Evolutionary conservation across 2,113 vertebrate genomes (phyloP).

Genomic region (Laterallus jamaicensis): DNA sequence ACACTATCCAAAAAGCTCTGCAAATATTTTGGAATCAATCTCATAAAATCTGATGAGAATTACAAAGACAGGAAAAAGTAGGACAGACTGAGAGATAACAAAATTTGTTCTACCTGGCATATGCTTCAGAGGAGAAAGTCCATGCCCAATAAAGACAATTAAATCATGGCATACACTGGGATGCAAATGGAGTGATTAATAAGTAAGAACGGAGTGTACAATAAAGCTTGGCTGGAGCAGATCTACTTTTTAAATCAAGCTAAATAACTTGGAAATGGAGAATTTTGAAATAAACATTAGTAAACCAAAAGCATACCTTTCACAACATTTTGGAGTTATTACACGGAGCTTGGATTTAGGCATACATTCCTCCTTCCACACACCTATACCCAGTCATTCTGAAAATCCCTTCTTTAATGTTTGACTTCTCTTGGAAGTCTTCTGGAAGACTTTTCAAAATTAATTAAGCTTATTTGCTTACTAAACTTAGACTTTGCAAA

Average conservation of each 20-base stretch:
- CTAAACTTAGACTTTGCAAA: neutral
- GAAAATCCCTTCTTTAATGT: neutral
- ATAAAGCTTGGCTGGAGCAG: neutral
- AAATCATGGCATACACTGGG: neutral
- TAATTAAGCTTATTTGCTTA: neutral
- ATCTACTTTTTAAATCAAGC: neutral
- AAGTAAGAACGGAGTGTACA: neutral
- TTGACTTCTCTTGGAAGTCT: neutral
- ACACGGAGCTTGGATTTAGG: neutral
- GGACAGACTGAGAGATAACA: neutral
- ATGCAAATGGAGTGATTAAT: neutral
- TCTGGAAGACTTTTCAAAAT: neutral
- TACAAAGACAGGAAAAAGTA: neutral
- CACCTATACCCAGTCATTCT: neutral
- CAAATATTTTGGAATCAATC: neutral
- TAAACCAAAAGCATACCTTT: neutral
- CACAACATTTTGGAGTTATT: neutral
- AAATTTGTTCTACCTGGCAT: neutral
- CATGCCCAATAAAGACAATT: neutral
- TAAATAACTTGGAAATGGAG: neutral
- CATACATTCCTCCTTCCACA: neutral
- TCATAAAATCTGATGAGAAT: neutral
- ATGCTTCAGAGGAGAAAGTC: neutral
- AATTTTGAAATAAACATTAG: neutral
- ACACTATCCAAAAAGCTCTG: neutral